Percentiles rank a stretch among this genome's conserved stretches.
phyloP scores from a whole-genome alignment of 2,888 invertebrate genomes.

The Mimumesa dahlbomi region DNA sequence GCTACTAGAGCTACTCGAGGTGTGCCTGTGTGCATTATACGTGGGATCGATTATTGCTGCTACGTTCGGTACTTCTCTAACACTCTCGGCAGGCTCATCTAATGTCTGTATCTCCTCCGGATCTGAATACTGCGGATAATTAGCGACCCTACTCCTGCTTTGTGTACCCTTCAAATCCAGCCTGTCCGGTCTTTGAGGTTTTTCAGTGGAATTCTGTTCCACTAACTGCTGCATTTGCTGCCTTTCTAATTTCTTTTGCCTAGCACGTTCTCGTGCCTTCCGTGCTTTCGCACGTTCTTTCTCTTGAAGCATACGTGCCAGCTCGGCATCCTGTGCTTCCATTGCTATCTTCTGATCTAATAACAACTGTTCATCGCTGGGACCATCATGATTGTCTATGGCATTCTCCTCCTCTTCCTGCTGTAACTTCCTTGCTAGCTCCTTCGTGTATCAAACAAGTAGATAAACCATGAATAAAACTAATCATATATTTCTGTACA shows the following conservation, averaged over 20 bases:
- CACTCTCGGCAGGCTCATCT: constrained; percentile 69
- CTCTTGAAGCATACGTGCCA: constrained; percentile 89
- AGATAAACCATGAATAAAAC: not conserved
- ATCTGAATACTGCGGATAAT: constrained; percentile 70
- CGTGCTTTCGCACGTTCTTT: constrained; percentile 87
- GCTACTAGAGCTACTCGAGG: constrained; percentile 72
- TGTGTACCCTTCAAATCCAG: constrained; percentile 70
- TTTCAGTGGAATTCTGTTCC: constrained; percentile 73
- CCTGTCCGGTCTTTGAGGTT: constrained; percentile 75
- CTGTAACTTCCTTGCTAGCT: constrained; percentile 88
- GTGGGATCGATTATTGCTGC: constrained; percentile 87
- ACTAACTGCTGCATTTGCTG: constrained; percentile 82
- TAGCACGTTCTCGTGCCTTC: constrained; percentile 86
- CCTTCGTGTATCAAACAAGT: constrained; percentile 79
- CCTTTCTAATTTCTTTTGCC: constrained; percentile 76
- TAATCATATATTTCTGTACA: too few relatives aligned
- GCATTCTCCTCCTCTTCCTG: constrained; percentile 86
- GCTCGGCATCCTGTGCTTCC: constrained; percentile 90
- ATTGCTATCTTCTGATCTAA: constrained; percentile 86
- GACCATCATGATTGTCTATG: constrained; percentile 81
- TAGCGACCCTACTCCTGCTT: constrained; percentile 50
- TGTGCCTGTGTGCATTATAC: constrained; percentile 77
- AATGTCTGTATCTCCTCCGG: constrained; percentile 79
- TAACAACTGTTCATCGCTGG: constrained; percentile 70
- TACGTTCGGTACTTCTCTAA: constrained; percentile 81